Evolutionary conservation across 2,888 invertebrate genomes (phyloP).

Genomic region (Esperia sulphurella): DNA sequence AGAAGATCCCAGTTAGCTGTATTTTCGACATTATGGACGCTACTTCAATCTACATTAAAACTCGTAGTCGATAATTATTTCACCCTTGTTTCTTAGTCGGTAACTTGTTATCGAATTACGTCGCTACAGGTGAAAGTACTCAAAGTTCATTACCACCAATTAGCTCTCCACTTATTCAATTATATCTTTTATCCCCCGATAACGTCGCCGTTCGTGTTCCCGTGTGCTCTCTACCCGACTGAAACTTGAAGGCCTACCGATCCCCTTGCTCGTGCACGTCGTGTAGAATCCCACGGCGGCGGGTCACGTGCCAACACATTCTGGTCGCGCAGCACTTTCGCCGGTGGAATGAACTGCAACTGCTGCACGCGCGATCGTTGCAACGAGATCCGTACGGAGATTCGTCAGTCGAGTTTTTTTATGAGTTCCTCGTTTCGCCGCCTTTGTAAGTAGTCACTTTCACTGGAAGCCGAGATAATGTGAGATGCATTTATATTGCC

Average conservation of each 20-base stretch:
- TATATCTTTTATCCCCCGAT: background rate
- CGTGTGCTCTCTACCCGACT: background rate
- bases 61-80: too few relatives aligned
- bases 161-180: background rate
- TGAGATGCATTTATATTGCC: too few relatives aligned
- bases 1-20: too few relatives aligned
- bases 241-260: background rate
- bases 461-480: conserved; percentile 2
- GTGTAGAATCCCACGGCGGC: background rate
- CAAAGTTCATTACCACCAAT: background rate
- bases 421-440: background rate
- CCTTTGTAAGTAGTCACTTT: conserved; percentile 1
- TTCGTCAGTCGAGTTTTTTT: conserved; percentile 2
- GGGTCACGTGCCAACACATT: background rate
- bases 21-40: too few relatives aligned
- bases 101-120: background rate
- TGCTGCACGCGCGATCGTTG: background rate
- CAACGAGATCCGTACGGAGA: conserved; percentile 2
- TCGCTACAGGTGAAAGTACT: background rate
- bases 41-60: too few relatives aligned
- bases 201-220: background rate
- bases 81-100: too few relatives aligned
- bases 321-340: background rate
- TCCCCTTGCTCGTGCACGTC: background rate
- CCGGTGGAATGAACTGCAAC: conserved; percentile 1